A percentile compares a stretch with the other conserved stretches of the same genome.
Evolutionary conservation across 2,888 invertebrate species (phyloP).

Genomic region (Heliconius cydno): DNA sequence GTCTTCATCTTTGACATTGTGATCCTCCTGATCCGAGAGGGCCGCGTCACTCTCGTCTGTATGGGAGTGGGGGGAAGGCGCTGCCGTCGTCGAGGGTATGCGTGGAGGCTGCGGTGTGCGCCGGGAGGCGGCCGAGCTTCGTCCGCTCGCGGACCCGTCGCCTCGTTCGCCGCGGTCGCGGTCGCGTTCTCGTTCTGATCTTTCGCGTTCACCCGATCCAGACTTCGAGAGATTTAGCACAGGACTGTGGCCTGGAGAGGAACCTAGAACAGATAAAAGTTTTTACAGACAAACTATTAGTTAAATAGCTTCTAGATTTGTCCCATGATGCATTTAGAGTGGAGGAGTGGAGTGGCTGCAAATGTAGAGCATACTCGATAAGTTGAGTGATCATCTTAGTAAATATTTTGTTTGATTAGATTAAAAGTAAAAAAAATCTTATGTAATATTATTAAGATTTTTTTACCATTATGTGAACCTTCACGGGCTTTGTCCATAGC

Average conservation of each 20-base stretch:
- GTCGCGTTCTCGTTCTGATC: conserved; percentile 84
- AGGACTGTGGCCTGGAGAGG: conserved; percentile 95
- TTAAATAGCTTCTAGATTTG: background rate
- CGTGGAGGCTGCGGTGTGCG: conserved; percentile 84
- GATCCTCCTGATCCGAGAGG: conserved; percentile 93
- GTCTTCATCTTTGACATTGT: conserved; percentile 91
- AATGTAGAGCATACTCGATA: background rate
- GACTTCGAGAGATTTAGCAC: conserved; percentile 96
- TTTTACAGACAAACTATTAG: background rate
- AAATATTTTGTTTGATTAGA: too few relatives aligned
- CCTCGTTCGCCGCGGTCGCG: conserved; percentile 82
- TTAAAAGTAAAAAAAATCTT: too few relatives aligned
- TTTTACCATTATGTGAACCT: conserved; percentile 92
- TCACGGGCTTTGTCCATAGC: conserved; percentile 93
- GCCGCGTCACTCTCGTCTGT: conserved; percentile 92
- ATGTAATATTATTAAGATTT: conserved; percentile 17
- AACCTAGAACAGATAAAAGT: conserved; percentile 80
- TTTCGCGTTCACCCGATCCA: conserved; percentile 89
- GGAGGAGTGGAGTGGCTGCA: too few relatives aligned
- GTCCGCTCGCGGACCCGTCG: conserved; percentile 79
- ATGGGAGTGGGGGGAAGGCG: conserved; percentile 87
- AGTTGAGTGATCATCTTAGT: background rate
- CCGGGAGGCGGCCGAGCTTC: conserved; percentile 84
- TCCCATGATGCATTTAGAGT: too few relatives aligned
- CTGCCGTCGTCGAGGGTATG: conserved; percentile 82